Conservation (phyloP, 2,113 vertebrate genomes). For the Pheucticus melanocephalus region DNA sequence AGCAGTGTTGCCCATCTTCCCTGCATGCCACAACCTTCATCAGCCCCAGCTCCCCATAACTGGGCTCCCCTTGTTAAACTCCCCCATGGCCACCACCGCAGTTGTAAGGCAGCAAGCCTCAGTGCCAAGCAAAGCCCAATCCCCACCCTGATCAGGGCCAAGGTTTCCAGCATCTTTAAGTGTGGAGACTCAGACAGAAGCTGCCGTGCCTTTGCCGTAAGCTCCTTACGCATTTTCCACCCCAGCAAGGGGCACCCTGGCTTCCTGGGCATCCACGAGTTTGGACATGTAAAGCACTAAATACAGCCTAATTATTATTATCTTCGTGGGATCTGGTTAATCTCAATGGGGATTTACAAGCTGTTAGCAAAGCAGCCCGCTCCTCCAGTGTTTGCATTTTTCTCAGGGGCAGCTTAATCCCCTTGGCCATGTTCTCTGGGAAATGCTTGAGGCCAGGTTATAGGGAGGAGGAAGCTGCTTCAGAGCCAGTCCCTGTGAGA, state of each 20-base stretch:
- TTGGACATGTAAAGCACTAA: neutral
- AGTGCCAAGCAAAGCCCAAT: accelerated
- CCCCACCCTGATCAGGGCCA: neutral
- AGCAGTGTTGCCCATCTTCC: neutral
- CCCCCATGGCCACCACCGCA: accelerated
- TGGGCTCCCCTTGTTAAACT: accelerated
- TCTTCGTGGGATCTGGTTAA: conserved; percentile 35
- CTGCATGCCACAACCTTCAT: accelerated
- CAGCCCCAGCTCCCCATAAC: accelerated
- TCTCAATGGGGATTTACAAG: conserved; percentile 2
- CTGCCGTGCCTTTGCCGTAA: neutral
- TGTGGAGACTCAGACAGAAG: neutral
- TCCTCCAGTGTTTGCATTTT: neutral
- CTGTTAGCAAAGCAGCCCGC: neutral
- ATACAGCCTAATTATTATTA: conserved; percentile 41
- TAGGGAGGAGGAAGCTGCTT: neutral
- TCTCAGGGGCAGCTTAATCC: conserved; percentile 7
- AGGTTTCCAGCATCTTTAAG: neutral
- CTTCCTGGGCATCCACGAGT: neutral
- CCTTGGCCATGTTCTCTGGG: neutral
- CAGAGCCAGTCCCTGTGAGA: neutral
- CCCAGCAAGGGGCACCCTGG: neutral
- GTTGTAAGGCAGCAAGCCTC: neutral
- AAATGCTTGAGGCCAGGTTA: neutral
- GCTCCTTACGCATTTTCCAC: neutral